Conservation (phyloP, 2,888 invertebrate species). For the Eilema griseolum region DNA sequence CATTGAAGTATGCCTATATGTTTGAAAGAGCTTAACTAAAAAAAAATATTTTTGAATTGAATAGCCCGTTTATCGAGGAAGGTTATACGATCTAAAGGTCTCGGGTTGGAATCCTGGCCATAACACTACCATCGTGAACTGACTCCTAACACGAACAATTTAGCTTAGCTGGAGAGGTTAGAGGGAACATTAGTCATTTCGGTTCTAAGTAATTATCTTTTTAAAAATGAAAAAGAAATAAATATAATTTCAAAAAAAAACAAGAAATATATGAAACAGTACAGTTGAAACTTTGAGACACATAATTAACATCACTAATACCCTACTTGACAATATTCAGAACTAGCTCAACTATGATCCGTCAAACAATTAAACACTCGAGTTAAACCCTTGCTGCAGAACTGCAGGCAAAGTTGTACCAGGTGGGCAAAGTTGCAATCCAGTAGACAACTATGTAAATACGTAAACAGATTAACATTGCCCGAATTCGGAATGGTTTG, state of each 20-base stretch:
- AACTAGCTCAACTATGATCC: constrained; percentile 14
- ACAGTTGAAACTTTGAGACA: neutral
- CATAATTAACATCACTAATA: neutral
- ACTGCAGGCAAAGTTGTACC: constrained; percentile 34
- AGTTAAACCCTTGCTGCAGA: constrained; percentile 17
- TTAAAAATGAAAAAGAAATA: no score
- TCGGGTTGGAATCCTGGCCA: no score
- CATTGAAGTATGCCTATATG: no score
- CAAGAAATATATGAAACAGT: neutral
- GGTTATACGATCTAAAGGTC: no score
- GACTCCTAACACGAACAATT: no score
- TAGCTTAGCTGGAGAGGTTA: no score
- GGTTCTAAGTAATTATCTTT: no score
- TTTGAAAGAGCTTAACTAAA: no score
- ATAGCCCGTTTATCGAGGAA: no score
- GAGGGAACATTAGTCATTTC: no score
- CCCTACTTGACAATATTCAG: neutral
- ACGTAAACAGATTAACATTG: constrained; percentile 56
- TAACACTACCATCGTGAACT: no score
- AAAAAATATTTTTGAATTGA: no score
- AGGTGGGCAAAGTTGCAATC: constrained; percentile 42
- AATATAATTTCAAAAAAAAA: neutral
- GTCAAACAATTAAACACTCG: constrained; percentile 20
- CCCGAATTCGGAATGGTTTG: constrained; percentile 46
- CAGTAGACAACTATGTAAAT: constrained; percentile 43